Percentiles rank a stretch among this genome's conserved stretches.
Conservation (phyloP, 2,888 invertebrate species). For the Cephus rjabovi region DNA sequence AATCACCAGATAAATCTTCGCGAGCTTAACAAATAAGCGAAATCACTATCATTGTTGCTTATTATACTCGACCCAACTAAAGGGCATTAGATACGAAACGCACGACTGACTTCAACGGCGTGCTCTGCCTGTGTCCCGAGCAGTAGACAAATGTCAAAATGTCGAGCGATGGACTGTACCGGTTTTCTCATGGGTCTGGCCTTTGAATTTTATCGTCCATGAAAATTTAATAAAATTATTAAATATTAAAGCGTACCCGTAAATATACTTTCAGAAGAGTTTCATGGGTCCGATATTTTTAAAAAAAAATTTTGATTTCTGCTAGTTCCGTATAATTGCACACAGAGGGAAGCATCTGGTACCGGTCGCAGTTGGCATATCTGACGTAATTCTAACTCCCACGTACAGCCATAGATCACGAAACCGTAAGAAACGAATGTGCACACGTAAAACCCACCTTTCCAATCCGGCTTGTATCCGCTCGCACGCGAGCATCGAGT, state of each 20-base stretch:
- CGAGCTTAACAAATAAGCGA: neutral
- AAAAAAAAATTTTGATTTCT: constrained; percentile 27
- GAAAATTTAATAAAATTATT: neutral
- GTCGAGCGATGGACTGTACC: neutral
- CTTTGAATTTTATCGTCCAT: neutral
- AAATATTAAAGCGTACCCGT: neutral
- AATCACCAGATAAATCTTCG: neutral
- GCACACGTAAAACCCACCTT: constrained; percentile 46
- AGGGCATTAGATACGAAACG: neutral
- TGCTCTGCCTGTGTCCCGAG: neutral
- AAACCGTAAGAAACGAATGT: constrained; percentile 49
- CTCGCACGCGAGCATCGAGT: constrained; percentile 32
- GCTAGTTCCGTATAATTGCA: constrained; percentile 30
- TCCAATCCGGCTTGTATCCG: constrained; percentile 39
- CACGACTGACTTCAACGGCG: neutral
- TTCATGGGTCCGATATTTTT: neutral
- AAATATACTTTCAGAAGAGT: neutral
- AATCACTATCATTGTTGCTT: constrained; percentile 35
- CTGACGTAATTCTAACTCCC: constrained; percentile 52
- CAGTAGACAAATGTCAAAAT: neutral
- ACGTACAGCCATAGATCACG: constrained; percentile 47
- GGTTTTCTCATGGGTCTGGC: neutral
- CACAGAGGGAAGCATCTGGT: constrained; percentile 29
- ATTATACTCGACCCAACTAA: constrained; percentile 15
- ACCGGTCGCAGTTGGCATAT: constrained; percentile 12